Evolutionary conservation across 2,888 invertebrate genomes (phyloP).

Genomic region (Galeopsomyia nigrocyanea): DNA sequence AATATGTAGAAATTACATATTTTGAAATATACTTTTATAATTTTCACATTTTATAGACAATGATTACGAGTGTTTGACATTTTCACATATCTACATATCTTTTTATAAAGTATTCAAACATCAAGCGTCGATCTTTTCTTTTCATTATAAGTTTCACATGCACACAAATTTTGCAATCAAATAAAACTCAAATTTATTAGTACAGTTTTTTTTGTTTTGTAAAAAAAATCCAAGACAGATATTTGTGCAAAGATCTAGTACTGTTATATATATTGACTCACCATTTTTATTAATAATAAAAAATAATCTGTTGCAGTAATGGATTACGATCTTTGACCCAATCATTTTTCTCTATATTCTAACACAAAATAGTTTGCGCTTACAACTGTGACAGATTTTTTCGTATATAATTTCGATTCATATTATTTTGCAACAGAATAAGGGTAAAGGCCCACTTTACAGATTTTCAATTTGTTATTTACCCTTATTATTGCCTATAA

Average conservation of each 20-base stretch:
- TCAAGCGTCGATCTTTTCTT: conserved; percentile 12
- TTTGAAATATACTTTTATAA: conserved; percentile 20
- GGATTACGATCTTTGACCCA: conserved; percentile 21
- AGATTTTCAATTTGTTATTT: conserved; percentile 40
- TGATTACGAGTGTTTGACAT: conserved; percentile 28
- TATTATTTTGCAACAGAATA: conserved; percentile 18
- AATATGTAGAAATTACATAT: background rate
- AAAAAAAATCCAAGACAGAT: conserved; percentile 26
- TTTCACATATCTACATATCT: conserved; percentile 41
- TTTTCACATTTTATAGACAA: conserved; percentile 32
- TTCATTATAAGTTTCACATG: conserved; percentile 19
- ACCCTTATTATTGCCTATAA: conserved; percentile 47
- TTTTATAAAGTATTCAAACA: conserved; percentile 34
- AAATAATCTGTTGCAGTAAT: conserved; percentile 7
- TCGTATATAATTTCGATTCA: background rate
- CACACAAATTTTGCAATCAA: conserved; percentile 26
- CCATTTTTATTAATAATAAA: conserved; percentile 24
- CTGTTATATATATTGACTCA: conserved; percentile 36
- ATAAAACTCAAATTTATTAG: conserved; percentile 26
- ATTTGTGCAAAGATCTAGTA: conserved; percentile 24
- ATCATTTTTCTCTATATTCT: conserved; percentile 24
- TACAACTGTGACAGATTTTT: too few species aligned
- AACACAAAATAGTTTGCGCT: conserved; percentile 30
- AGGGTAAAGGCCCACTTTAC: conserved; percentile 21
- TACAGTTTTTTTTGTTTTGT: conserved; percentile 3